These are phyloP conservation scores for Cetoscarus ocellatus DNA, from an alignment of 2,797 vertebrate species.

Conservation along the genomic window DNA sequence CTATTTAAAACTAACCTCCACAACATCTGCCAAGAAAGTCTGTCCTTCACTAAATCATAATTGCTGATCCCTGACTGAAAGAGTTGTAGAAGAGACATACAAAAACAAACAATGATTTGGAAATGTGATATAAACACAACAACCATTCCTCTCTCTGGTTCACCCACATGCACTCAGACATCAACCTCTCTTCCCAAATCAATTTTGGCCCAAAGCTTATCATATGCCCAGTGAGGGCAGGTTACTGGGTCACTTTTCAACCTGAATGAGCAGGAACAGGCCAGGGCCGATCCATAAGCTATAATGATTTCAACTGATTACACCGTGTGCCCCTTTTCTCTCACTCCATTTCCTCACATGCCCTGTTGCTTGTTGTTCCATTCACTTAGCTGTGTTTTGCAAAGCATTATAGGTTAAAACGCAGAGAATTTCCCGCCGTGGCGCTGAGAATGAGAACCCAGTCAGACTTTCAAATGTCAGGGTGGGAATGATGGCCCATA, in stretches of 20 bases:
- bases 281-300: constrained; percentile 71
- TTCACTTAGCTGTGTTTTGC: constrained; percentile 24
- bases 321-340: constrained; percentile 25
- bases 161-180: constrained; percentile 6
- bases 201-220: constrained; percentile 48
- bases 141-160: constrained; percentile 8
- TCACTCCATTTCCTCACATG: constrained; percentile 45
- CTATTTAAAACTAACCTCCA: too few species aligned
- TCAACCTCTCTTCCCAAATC: constrained; percentile 41
- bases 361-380: constrained; percentile 3
- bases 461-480: constrained; percentile 57
- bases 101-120: not conserved
- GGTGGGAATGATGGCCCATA: constrained; percentile 31
- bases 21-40: too few species aligned
- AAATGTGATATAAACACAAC: not conserved
- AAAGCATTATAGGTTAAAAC: constrained; percentile 55
- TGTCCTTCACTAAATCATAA: too few species aligned
- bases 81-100: not conserved
- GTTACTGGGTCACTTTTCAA: constrained; percentile 61
- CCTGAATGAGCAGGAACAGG: constrained; percentile 38
- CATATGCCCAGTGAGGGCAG: constrained; percentile 27
- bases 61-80: too few species aligned
- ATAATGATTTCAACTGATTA: constrained; percentile 83
- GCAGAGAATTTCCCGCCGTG: constrained; percentile 30
- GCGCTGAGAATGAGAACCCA: constrained; percentile 44